These are phyloP conservation scores for Hyperoplus immaculatus DNA, from an alignment of 2,797 vertebrate species.

Conservation along the genomic window DNA sequence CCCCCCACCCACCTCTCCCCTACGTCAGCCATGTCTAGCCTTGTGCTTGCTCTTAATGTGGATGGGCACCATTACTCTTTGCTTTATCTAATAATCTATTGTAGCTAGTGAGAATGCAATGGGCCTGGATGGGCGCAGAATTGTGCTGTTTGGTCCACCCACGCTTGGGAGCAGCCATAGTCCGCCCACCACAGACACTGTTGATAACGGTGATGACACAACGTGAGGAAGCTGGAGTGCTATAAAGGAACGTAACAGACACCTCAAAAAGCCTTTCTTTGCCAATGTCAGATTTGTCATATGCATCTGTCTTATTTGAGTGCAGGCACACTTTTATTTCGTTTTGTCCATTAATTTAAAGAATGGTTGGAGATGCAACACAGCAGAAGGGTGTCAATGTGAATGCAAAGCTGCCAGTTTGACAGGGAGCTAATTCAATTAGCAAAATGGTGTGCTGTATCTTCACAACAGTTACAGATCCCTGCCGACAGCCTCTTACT, in stretches of 20 bases:
- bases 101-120: conserved; percentile 67
- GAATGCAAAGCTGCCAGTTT: conserved; percentile 29
- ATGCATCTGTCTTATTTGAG: conserved; percentile 24
- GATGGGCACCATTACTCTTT: conserved; percentile 75
- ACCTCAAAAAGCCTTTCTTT: conserved; percentile 42
- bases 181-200: conserved; percentile 52
- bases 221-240: conserved; percentile 47
- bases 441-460: conserved; percentile 31
- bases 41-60: conserved; percentile 69
- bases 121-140: conserved; percentile 63
- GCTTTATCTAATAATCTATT: conserved; percentile 81
- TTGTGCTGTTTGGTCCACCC: conserved; percentile 63
- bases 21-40: conserved; percentile 55
- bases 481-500: conserved; percentile 36
- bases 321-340: not conserved
- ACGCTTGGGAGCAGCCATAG: conserved; percentile 60
- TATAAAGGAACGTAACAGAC: conserved; percentile 24
- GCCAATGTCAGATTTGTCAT: conserved; percentile 42
- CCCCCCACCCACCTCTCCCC: conserved; percentile 8
- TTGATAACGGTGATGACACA: conserved; percentile 54
- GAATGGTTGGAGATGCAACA: not conserved
- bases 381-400: conserved; percentile 18
- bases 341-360: conserved; percentile 18
- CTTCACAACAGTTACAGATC: conserved; percentile 35
- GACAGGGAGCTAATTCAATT: conserved; percentile 42